Evolutionary conservation across 2,797 vertebrate species (phyloP).

Genomic region (Microchirus variegatus): DNA sequence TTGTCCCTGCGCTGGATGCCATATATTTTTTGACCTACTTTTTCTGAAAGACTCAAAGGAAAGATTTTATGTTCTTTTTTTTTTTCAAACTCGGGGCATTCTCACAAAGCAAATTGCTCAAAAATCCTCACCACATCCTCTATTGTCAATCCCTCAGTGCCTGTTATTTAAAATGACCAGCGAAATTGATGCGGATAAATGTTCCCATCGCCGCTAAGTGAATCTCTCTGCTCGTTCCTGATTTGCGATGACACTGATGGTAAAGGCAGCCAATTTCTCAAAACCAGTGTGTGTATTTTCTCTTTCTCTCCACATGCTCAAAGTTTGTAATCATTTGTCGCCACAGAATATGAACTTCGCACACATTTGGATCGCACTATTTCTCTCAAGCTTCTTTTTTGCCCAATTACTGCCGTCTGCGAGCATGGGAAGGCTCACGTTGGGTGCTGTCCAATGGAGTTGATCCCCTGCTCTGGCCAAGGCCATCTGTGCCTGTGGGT

Average conservation of each 20-base stretch:
- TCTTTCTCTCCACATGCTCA: constrained; percentile 13
- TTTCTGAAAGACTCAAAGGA: constrained; percentile 45
- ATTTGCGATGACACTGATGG: constrained; percentile 24
- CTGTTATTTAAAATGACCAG: constrained; percentile 42
- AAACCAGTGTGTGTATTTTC: constrained; percentile 27
- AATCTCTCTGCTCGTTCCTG: constrained; percentile 28
- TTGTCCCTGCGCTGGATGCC: constrained; percentile 54
- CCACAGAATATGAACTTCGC: constrained; percentile 21
- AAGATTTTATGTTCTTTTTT: constrained; percentile 6
- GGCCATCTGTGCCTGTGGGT: constrained; percentile 75
- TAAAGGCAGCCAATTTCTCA: constrained; percentile 22
- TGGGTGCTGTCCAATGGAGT: constrained; percentile 71
- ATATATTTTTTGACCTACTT: constrained; percentile 69
- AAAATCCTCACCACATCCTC: constrained; percentile 50
- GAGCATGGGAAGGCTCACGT: constrained; percentile 58
- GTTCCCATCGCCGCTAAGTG: constrained; percentile 42
- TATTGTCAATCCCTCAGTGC: constrained; percentile 52
- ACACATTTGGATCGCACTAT: constrained; percentile 23
- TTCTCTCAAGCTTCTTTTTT: constrained; percentile 40
- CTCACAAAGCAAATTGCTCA: constrained; percentile 47
- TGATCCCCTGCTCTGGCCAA: constrained; percentile 64
- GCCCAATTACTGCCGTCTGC: constrained; percentile 40
- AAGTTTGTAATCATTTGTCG: constrained; percentile 34
- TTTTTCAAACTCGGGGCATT: constrained; percentile 30
- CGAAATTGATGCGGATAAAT: constrained; percentile 49